Evolutionary conservation across 2,797 vertebrate species (phyloP).

Genomic region (Pampus argenteus): DNA sequence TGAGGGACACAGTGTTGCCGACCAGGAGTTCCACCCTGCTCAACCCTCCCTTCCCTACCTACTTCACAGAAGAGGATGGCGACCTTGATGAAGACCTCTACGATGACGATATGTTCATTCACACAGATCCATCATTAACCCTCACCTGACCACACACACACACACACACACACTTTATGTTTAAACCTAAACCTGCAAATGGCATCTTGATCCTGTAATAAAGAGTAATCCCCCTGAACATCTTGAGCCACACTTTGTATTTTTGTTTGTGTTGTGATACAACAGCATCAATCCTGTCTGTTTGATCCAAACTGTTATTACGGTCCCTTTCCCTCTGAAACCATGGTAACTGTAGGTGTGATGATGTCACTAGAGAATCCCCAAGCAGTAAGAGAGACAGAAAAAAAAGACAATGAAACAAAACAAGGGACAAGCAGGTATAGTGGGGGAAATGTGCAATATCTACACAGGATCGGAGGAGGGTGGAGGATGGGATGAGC

Average conservation of each 20-base stretch:
- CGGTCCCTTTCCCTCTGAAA: slow-evolving; percentile 65
- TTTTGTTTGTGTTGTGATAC: slow-evolving; percentile 14
- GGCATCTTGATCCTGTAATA: slow-evolving; percentile 61
- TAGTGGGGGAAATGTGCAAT: slow-evolving; percentile 68
- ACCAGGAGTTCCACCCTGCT: slow-evolving; percentile 71
- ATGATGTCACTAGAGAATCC: slow-evolving; percentile 79
- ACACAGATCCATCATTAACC: slow-evolving; percentile 85
- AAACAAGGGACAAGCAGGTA: slow-evolving; percentile 48
- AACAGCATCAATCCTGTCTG: slow-evolving; percentile 33
- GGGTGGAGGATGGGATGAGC: neutral
- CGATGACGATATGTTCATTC: slow-evolving; percentile 88
- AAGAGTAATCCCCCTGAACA: slow-evolving; percentile 52
- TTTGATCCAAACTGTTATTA: slow-evolving; percentile 70
- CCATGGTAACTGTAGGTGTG: slow-evolving; percentile 79
- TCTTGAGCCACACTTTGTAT: neutral
- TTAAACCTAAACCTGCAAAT: slow-evolving; percentile 21
- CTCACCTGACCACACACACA: slow-evolving; percentile 72
- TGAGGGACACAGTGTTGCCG: slow-evolving; percentile 88
- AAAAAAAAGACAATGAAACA: slow-evolving; percentile 43
- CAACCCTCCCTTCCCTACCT: slow-evolving; percentile 92
- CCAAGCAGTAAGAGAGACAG: slow-evolving; percentile 58
- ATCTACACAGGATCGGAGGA: slow-evolving; percentile 45
- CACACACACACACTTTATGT: neutral
- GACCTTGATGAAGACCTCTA: slow-evolving; percentile 94
- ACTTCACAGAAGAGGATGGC: slow-evolving; percentile 91